Conservation (phyloP, 2,113 vertebrate species). For the Ranitomeya variabilis region DNA sequence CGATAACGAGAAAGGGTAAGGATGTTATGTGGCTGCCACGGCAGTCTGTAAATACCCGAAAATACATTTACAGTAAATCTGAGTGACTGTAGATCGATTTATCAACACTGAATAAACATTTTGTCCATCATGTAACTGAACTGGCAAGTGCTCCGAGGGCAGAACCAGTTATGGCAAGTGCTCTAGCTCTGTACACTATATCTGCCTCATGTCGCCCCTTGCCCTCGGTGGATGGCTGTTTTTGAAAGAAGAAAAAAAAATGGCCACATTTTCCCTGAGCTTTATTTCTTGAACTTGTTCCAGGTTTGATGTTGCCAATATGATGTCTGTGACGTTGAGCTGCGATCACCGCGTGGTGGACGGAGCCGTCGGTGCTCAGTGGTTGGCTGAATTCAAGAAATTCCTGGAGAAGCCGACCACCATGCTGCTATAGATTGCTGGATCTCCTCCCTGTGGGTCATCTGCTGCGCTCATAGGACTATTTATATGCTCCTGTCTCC, state of each 20-base stretch:
- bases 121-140: too few relatives aligned
- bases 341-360: conserved; percentile 95
- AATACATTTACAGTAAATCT: too few relatives aligned
- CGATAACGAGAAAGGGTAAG: conserved; percentile 93
- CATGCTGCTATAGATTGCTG: conserved; percentile 83
- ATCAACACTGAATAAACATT: too few relatives aligned
- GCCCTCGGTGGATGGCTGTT: too few relatives aligned
- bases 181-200: too few relatives aligned
- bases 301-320: conserved; percentile 89
- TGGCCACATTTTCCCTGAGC: too few relatives aligned
- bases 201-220: too few relatives aligned
- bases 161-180: too few relatives aligned
- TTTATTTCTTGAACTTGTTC: background rate
- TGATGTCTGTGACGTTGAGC: conserved; percentile 97
- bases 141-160: too few relatives aligned
- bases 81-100: too few relatives aligned
- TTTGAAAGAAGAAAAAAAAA: too few relatives aligned
- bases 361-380: conserved; percentile 92
- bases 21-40: background rate
- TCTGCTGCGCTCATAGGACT: conserved; percentile 68
- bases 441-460: conserved; percentile 64
- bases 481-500: conserved; percentile 70
- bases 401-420: conserved; percentile 90
- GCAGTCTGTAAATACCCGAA: too few relatives aligned
- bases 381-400: conserved; percentile 92